Base-by-base conservation (phyloP, 2,797 vertebrate genomes). In the Etheostoma perlongum region DNA sequence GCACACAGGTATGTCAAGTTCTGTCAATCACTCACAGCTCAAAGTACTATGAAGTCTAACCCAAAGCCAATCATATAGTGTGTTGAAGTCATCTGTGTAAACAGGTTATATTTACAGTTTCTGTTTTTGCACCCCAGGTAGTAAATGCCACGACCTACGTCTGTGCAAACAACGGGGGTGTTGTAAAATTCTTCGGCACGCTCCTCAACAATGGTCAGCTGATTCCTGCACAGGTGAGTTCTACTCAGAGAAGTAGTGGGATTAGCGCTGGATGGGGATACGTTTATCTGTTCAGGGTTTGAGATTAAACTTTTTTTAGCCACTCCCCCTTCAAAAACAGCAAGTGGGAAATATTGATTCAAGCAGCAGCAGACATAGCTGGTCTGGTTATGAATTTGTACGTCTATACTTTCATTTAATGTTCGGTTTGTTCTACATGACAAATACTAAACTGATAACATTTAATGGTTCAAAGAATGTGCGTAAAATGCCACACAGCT, bases 81-180 rank as follows among this genome's bases (percentile, higher is more conserved):
- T 49, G 48, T 63, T 66, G 0, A 54, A 30, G 4, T 44, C 15
- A 57, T 69, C 0, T 21, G 12, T 53, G 2, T 67, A 16, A 74
- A 42, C 27, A 8, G 2, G 4, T 13, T 40, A 0, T 9, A 52
- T 66, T 12, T 46, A 25, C 2, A 11, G 0, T 79, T 49, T 55
- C 3, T 80, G 49, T 0, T 82, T 84, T 71, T 74, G 5, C 30
- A 21, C 51, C 1, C 19, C 65, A 92, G 91, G 76, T 57, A 47
- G 18, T 0, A 0, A 70, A 71, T 4, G 79, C 70, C 61, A 10
- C 13, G 1, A 72, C 84, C 44, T 92, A 84, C 25, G 0, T 93
- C 27, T 93, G 91, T 33, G 88, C 82, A 13, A 91, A 85, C 7
- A 8, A 66, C 55, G 82, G 69, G 0, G 13, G 49, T 0, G 0